Base-by-base conservation (phyloP, 92 coral and sea anemone genomes). In the Umimayanthus chanpuru region DNA sequence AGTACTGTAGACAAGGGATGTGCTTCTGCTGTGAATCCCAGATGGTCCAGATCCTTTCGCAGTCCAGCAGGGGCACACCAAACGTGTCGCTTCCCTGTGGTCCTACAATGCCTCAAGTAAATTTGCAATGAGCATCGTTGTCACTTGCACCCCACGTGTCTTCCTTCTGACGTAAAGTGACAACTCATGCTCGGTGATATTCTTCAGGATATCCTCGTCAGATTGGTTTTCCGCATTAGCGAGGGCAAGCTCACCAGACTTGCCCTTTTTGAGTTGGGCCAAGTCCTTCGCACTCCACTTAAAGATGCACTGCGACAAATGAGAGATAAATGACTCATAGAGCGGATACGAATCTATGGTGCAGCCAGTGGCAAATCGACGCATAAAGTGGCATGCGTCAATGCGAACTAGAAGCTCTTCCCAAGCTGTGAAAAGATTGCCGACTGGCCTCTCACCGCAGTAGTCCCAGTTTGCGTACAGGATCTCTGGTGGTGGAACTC, bases 1-100 rank as follows among this genome's bases (percentile, higher is more conserved):
- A 93, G 73, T 92, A 94, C 79, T 94, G 96, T 21, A 94, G 25
- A 76, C 94, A 92, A 9, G 84, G 79, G 43, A 94, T 73, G 80
- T 92, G 93, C 21, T 73, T 73, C 68, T 83, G 66, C 71, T 90
- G 97, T 4, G 82, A 26, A 67, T 88, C 80, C 93, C 94, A 92
- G 23, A 92, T 92, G 77, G 85, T 40, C 93, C 90, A 89, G 23
- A 86, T 88, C 16, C 89, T 53, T 77, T 87, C 90, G 23, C 25
- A 32, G 56, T 93, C 91, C n/a, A 93, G 85, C 9, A 93, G 87
- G 4, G 94, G 94, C 29, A 91, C 94, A 8, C 93, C 96, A 2
- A 88, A 56, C 20, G 90, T 93, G 82, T 93, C 94, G 12, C 8
- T 40, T 29, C 94, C 93, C 66, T 90, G 93, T 20, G 89, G 91